Conservation (phyloP, 2,888 invertebrate species). For the Maniola hyperantus region DNA sequence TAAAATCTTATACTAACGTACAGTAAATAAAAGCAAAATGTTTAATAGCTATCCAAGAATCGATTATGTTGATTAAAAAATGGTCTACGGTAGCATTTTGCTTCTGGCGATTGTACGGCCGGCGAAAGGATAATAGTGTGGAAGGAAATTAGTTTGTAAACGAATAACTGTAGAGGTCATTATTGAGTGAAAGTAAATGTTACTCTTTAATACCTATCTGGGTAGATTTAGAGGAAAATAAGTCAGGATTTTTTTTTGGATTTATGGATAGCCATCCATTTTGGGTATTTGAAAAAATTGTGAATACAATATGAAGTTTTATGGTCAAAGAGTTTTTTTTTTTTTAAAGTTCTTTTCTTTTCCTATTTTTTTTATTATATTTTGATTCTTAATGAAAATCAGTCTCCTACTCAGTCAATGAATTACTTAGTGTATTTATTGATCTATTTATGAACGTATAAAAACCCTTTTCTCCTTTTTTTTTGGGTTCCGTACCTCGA, state of each 20-base stretch:
- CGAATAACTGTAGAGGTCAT: background rate
- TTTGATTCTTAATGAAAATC: background rate
- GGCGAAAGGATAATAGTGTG: slow-evolving; percentile 10
- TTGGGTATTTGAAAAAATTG: background rate
- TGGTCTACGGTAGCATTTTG: slow-evolving; percentile 34
- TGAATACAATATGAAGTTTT: background rate
- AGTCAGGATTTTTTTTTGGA: background rate
- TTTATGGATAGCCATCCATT: slow-evolving; percentile 3
- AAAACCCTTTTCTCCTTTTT: too few species aligned
- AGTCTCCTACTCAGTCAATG: too few species aligned
- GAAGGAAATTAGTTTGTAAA: background rate
- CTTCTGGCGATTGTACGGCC: slow-evolving; percentile 28
- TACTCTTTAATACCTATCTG: background rate
- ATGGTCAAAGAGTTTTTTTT: background rate
- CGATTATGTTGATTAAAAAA: slow-evolving; percentile 44
- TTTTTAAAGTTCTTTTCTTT: too few species aligned
- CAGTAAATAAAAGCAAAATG: slow-evolving; percentile 33
- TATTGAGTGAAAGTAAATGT: background rate
- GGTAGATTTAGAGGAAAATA: background rate
- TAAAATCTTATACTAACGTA: too few species aligned
- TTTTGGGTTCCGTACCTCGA: too few species aligned
- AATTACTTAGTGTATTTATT: too few species aligned
- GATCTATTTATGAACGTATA: too few species aligned
- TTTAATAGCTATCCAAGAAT: slow-evolving; percentile 39
- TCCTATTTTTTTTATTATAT: background rate